Evolutionary conservation across 2,888 invertebrate genomes (phyloP).

Genomic region (Drosophila recens): DNA sequence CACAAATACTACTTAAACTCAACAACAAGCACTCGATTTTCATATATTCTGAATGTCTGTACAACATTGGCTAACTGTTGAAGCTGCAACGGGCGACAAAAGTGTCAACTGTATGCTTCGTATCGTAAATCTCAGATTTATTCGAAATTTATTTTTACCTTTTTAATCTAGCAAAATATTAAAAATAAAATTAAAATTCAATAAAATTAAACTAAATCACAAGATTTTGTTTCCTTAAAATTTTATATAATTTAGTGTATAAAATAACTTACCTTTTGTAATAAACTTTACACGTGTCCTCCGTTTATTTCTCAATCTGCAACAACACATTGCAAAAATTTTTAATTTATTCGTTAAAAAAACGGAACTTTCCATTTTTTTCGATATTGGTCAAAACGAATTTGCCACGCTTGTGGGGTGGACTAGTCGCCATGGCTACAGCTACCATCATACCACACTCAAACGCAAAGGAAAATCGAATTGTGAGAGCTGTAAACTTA

Average conservation of each 20-base stretch:
- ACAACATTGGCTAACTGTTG: constrained; percentile 30
- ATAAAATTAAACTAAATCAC: no score
- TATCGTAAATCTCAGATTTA: no score
- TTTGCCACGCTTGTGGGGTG: constrained; percentile 41
- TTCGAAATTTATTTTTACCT: no score
- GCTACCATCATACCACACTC: constrained; percentile 1
- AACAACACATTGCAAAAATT: not conserved
- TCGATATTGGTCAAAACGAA: not conserved
- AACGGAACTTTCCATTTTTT: no score
- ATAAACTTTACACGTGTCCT: no score
- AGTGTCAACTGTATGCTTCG: not conserved
- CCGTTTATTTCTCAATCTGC: no score
- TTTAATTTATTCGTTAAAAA: not conserved
- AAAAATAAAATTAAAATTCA: no score
- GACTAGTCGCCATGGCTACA: constrained; percentile 23
- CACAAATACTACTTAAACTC: constrained; percentile 19
- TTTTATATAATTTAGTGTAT: no score
- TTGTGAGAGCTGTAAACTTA: constrained; percentile 76
- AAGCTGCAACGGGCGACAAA: constrained; percentile 13
- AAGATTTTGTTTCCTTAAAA: no score
- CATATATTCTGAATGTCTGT: constrained; percentile 32
- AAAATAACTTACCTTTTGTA: not conserved
- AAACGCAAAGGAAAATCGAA: constrained; percentile 60
- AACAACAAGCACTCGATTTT: constrained; percentile 26
- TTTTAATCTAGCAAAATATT: no score